Conservation (phyloP, 2,888 invertebrate genomes). For the Synanthedon tipuliformis region DNA sequence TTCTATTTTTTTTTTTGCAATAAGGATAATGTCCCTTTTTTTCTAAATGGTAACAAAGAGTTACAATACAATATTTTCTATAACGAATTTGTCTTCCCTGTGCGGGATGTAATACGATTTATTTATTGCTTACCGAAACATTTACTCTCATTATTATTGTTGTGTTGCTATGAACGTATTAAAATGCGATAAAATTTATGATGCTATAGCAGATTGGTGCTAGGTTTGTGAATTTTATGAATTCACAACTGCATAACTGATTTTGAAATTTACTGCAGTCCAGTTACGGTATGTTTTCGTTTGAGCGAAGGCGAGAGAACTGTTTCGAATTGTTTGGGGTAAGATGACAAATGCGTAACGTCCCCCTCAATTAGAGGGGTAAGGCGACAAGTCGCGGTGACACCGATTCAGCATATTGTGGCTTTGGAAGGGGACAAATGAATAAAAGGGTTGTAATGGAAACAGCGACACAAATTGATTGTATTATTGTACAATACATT, state of each 20-base stretch:
- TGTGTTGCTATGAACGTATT: constrained; percentile 66
- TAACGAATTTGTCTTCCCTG: constrained; percentile 43
- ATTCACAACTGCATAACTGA: constrained; percentile 2
- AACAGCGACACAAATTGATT: constrained; percentile 57
- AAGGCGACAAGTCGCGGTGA: constrained; percentile 53
- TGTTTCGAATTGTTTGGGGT: constrained; percentile 19
- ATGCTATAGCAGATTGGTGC: constrained; percentile 37
- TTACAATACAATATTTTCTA: no score
- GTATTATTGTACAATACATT: constrained; percentile 40
- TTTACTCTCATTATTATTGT: constrained; percentile 68
- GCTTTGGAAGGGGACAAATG: constrained; percentile 25
- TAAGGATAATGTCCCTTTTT: no score
- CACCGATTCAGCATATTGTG: constrained; percentile 62
- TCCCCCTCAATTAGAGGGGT: constrained; percentile 55
- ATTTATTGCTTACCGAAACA: constrained; percentile 70
- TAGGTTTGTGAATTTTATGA: neutral
- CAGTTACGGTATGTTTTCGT: no score
- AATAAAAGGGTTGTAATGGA: constrained; percentile 48
- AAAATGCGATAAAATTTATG: constrained; percentile 67
- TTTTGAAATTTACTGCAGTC: constrained; percentile 9
- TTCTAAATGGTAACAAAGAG: no score
- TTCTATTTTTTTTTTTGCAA: no score
- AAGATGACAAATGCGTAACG: constrained; percentile 55
- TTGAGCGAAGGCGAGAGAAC: no score
- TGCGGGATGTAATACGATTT: constrained; percentile 49